phyloP scores from a whole-genome alignment of 2,888 invertebrate genomes.

The Lamellibrachia columna region DNA sequence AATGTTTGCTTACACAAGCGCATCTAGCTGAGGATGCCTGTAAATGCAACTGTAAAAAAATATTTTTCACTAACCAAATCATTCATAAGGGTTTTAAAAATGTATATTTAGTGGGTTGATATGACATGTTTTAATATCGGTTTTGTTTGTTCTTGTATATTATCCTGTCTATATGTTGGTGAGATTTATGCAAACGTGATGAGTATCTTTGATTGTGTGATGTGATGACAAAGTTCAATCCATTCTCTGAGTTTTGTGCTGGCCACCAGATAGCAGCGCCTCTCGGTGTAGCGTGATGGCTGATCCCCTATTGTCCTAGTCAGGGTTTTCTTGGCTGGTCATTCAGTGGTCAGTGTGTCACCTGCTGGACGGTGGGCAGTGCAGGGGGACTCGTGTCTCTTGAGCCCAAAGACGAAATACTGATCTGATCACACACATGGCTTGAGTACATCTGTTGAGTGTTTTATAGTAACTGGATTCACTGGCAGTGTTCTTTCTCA shows the following conservation, averaged over 20 bases:
- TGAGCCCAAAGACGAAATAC: not conserved
- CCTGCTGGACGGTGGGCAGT: not conserved
- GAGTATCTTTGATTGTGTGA: not conserved
- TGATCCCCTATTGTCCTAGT: not conserved
- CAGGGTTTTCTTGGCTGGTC: not conserved
- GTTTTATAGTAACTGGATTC: too few relatives aligned
- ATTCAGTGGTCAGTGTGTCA: conserved; percentile 3
- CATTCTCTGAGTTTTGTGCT: conserved; percentile 16
- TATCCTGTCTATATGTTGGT: too few relatives aligned
- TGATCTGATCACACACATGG: not conserved
- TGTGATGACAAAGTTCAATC: conserved; percentile 12
- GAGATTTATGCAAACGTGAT: not conserved
- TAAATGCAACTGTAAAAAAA: too few relatives aligned
- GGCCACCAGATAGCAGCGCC: not conserved
- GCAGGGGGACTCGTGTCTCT: conserved; percentile 16
- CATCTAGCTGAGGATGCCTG: too few relatives aligned
- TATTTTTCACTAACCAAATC: too few relatives aligned
- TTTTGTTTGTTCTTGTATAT: too few relatives aligned
- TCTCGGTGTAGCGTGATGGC: not conserved
- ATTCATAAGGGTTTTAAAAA: too few relatives aligned
- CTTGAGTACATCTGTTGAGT: too few relatives aligned
- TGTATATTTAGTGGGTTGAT: too few relatives aligned
- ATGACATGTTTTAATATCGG: too few relatives aligned
- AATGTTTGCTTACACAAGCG: too few relatives aligned
- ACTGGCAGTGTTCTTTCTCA: too few relatives aligned